Base-by-base conservation (phyloP, 1,140 invertebrate genomes). In the Batillaria attramentaria region DNA sequence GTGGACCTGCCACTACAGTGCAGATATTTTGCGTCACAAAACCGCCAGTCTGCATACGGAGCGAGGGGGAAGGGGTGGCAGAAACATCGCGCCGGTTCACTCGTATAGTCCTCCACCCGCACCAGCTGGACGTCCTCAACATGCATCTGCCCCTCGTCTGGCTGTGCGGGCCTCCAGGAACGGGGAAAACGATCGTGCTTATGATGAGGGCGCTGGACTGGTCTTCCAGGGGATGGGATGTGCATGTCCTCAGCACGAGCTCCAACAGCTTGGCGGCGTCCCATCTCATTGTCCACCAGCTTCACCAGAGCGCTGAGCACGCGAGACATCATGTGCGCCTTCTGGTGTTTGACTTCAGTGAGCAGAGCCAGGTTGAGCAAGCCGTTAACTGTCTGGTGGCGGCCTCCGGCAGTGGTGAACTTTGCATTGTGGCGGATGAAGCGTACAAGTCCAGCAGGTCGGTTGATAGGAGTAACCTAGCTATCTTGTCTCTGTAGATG, bases 221-320 rank as follows among this genome's bases (percentile, higher is more conserved):
- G 73, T 39, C 62, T 13, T 37, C 37, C 35, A 18, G 31, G 8
- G 57, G 37, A 5, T 16, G 31, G 35, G 31, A 62, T 28, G 73
- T 75, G 20, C 57, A 75, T 3, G 43, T 75, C 6, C 35, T 75
- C 73, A 75, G 57, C 57, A 65, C 73, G 35, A 42, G 73, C 54
- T 8, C n/a, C 73, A 35, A 65, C 35, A 75, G 73, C 57, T 37
- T 37, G 39, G 50, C 57, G 3, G 35, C 54, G 24, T 75, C 73
- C 0, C 10, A 20, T 37, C 33, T 37, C 31, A 39, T 75, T 28
- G 54, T 13, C 10, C 35, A 65, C 37, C 73, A 62, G 73, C 57
- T 75, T 50, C 16, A 42, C 24, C 16, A 39, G 50, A n/a, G n/a
- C n/a, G n/a, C n/a, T n/a, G n/a, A n/a, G n/a, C n/a, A n/a, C n/a